Base-by-base conservation (phyloP, 2,888 invertebrate species). In the Clistopyga incitator region DNA sequence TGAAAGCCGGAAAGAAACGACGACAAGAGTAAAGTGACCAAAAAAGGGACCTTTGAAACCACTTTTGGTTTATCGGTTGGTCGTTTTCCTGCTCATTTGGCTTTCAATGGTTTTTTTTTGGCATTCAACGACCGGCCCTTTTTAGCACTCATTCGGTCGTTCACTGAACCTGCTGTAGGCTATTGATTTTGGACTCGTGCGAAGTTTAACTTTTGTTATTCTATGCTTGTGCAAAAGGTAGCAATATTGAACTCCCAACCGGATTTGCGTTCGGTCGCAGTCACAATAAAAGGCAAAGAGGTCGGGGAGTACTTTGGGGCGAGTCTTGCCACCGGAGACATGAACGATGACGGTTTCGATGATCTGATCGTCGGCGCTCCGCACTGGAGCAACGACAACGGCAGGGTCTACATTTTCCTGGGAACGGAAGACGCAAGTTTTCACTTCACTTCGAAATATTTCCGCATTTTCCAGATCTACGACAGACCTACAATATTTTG, bases 331-430 rank as follows among this genome's bases (percentile, higher is more conserved):
- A 84, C 88, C n/a, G 91, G 92, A 2, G 92, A 92, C 82, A 77
- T 92, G 23, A 89, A 92, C 70, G 87, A 86, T 50, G 92, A 92
- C 56, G 90, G 89, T 15, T 74, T 90, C 2, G 90, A 92, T 61
- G 92, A 92, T 75, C 86, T 92, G 23, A 82, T 91, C 3, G 84
- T 92, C 20, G 92, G 92, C n/a, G 89, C 92, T 18, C 92, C 92
- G 0, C 88, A 91, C 45, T 92, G 89, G 88, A 88, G 88, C 15
- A 84, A 89, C 38, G 92, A 92, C 79, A 88, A 86, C 47, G 92
- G 92, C 29, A 88, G 87, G 68, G 88, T 91, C 13, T 88, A 90
- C 65, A 76, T 89, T 50, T 90, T 86, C 82, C 79, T 88, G 6
- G 90, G 91, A 15, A 84, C 81, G 78, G 67, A 61, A 23, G 76